phyloP scores from a whole-genome alignment of 2,888 invertebrate species.

The Thyatira batis region DNA sequence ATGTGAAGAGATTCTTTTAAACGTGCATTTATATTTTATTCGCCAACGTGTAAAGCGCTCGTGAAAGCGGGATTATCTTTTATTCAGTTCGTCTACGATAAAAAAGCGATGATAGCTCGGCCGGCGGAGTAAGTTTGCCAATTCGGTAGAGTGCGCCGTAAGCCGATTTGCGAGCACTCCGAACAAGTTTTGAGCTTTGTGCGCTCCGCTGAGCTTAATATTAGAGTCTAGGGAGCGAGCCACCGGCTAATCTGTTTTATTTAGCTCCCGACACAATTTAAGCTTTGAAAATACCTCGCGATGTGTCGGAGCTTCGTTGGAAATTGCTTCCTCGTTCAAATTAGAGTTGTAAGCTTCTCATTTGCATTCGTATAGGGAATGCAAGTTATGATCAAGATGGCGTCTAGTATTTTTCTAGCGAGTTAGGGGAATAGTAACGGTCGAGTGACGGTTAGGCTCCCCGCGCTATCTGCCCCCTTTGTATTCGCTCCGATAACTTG shows the following conservation, averaged over 20 bases:
- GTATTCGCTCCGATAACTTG: slow-evolving; percentile 83
- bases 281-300: slow-evolving; percentile 50
- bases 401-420: slow-evolving; percentile 78
- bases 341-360: slow-evolving; percentile 56
- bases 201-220: slow-evolving; percentile 49
- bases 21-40: slow-evolving; percentile 53
- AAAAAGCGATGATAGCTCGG: slow-evolving; percentile 34
- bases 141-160: slow-evolving; percentile 57
- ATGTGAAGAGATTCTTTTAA: slow-evolving; percentile 59
- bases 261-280: slow-evolving; percentile 42
- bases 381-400: slow-evolving; percentile 63
- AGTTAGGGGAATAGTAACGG: slow-evolving; percentile 80
- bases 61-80: slow-evolving; percentile 65
- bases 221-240: slow-evolving; percentile 55
- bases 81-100: slow-evolving; percentile 54
- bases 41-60: slow-evolving; percentile 60
- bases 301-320: slow-evolving; percentile 36
- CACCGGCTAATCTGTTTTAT: slow-evolving; percentile 65
- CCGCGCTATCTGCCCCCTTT: slow-evolving; percentile 81
- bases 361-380: slow-evolving; percentile 52
- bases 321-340: slow-evolving; percentile 63
- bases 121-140: slow-evolving; percentile 38
- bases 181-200: slow-evolving; percentile 53
- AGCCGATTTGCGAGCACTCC: slow-evolving; percentile 63
- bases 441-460: slow-evolving; percentile 80